These are phyloP conservation scores for Tympanuchus pallidicinctus DNA, from an alignment of 2,113 vertebrate species.

Conservation along the genomic window DNA sequence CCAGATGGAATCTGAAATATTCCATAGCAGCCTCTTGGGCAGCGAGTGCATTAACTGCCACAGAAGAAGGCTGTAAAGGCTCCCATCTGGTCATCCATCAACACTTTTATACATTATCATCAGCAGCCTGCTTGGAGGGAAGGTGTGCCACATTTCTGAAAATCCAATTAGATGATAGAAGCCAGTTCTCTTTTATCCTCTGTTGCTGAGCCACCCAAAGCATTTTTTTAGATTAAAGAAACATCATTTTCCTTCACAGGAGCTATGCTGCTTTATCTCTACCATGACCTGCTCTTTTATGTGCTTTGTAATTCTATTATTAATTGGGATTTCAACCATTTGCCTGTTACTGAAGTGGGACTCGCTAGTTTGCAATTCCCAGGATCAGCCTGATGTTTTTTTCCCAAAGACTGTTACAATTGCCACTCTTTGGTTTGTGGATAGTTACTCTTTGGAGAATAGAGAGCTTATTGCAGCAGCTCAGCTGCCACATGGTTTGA, in stretches of 20 bases:
- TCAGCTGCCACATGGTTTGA: not conserved
- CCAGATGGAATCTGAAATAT: slow-evolving; percentile 72
- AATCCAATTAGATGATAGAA: slow-evolving; percentile 74
- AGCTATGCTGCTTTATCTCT: slow-evolving; percentile 65
- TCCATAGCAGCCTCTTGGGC: slow-evolving; percentile 70
- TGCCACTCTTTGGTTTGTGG: slow-evolving; percentile 36
- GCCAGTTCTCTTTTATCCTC: slow-evolving; percentile 71
- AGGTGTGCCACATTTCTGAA: slow-evolving; percentile 73
- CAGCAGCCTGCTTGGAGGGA: slow-evolving; percentile 70
- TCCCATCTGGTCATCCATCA: slow-evolving; percentile 74
- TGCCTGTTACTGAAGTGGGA: slow-evolving; percentile 46
- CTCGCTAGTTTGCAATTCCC: slow-evolving; percentile 34
- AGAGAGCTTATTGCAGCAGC: not conserved
- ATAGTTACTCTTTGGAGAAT: slow-evolving; percentile 16
- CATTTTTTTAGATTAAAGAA: slow-evolving; percentile 71
- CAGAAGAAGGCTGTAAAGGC: slow-evolving; percentile 71
- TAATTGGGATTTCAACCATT: slow-evolving; percentile 70
- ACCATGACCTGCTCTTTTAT: slow-evolving; percentile 64
- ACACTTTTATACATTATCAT: slow-evolving; percentile 71
- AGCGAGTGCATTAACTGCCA: slow-evolving; percentile 68
- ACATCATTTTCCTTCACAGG: slow-evolving; percentile 60
- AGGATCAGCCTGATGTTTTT: not conserved
- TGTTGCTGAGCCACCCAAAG: slow-evolving; percentile 65
- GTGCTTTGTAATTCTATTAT: slow-evolving; percentile 66
- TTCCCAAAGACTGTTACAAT: not conserved